These are phyloP conservation scores for Machimus rusticus DNA, from an alignment of 2,888 invertebrate genomes.

Conservation along the genomic window DNA sequence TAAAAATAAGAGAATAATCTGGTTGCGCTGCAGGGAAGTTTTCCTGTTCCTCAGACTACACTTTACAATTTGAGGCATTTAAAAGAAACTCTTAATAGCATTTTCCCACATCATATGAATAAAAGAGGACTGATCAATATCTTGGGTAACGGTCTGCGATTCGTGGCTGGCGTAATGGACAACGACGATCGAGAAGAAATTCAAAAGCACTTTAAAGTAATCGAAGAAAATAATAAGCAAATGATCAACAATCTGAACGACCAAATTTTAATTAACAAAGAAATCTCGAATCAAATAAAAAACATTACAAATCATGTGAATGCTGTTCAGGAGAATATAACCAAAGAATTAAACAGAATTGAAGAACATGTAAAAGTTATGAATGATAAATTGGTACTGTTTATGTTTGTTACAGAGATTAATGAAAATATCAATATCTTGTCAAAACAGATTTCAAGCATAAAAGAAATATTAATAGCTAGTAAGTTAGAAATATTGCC, in stretches of 20 bases:
- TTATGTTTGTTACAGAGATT: neutral
- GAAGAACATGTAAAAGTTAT: conserved; percentile 10
- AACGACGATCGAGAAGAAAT: conserved; percentile 3
- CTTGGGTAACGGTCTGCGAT: neutral
- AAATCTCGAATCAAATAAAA: conserved; percentile 14
- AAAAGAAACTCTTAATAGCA: conserved; percentile 12
- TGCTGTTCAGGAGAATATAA: neutral
- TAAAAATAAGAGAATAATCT: neutral
- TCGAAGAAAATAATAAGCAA: neutral
- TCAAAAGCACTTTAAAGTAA: neutral
- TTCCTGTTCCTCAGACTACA: neutral
- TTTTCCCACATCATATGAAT: conserved; percentile 10
- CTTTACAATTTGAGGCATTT: neutral
- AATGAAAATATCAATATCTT: conserved; percentile 31
- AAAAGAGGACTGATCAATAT: conserved; percentile 1
- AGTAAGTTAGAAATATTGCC: conserved; percentile 28
- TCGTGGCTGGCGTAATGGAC: conserved; percentile 4
- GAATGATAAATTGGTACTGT: neutral
- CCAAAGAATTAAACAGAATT: neutral
- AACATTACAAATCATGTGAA: conserved; percentile 32
- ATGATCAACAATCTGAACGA: neutral
- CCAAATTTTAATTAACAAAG: neutral
- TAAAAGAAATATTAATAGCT: conserved; percentile 30
- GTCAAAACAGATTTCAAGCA: conserved; percentile 6
- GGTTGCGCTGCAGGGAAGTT: neutral